Base-by-base conservation (phyloP, 2,113 vertebrate genomes). In the Epinephelus fuscoguttatus region DNA sequence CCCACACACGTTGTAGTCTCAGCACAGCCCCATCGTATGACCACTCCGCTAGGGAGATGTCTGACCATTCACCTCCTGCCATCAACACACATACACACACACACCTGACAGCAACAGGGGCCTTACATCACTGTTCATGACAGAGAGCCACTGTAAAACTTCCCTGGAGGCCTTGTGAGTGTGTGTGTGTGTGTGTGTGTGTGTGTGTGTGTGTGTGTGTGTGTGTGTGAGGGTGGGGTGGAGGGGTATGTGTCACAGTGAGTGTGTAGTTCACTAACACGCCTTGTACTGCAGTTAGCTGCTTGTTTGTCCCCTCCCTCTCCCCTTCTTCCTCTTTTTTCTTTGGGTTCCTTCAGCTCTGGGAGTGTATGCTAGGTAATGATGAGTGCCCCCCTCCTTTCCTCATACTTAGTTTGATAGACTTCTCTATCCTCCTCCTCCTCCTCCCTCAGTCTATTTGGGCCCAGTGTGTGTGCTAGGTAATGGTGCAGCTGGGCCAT, bases 381-480 rank as follows among this genome's bases (percentile, higher is more conserved):
- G 88, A 90, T 87, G 84, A 87, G 67, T 42, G 66, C 85, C 82
- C 86, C 70, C 75, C 57, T n/a, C 70, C 69, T 62, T 75, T 70
- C 72, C 77, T 84, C 77, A 82, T 83, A 90, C 86, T 90, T 80
- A 67, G 66, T 91, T 89, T 91, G 92, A 94, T 93, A 88, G 91
- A 93, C 91, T 93, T 91, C 89, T 91, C 88, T 90, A 53, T 89
- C 82, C 80, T 80, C 80, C 89, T 85, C 86, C 88, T 85, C 79
- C 80, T 87, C 66, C 75, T 84, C 76, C 75, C 83, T 73, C 75
- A 81, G 79, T 92, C 88, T 92, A 90, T 92, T 89, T 89, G 90
- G 75, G 78, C 91, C 66, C 92, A 92, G 89, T 93, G 85, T 94
- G 92, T 92, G 84, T 88, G 92, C 87, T 79, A 92, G 93, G 84